Evolutionary conservation across 2,113 vertebrate species (phyloP), one percentile per base, ranked within the genome.

Genomic region (Archocentrus centrarchus): DNA sequence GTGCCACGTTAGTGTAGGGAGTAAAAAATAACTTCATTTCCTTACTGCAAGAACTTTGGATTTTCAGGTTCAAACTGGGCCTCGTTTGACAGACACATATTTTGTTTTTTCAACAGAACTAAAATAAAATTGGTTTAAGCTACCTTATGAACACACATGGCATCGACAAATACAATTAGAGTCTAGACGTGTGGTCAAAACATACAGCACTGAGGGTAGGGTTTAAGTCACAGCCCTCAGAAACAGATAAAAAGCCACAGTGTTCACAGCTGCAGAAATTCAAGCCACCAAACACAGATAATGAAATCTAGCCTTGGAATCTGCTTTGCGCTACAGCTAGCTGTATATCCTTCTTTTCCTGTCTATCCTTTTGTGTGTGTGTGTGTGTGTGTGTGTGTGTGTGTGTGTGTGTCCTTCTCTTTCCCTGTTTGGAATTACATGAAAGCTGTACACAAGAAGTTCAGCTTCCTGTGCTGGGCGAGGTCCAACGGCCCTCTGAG

Each of bases 401-500:
- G 60, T 44, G n/a, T 27, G 27, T 27, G 2, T 27, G 27, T 27
- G 27, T 77, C 59, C 79, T 85, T 44, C 80, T 79, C 64, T 79
- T 89, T 80, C 80, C 53, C 59, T 76, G 84, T 89, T 89, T 91
- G 90, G 90, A 93, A 76, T 80, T 68, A 92, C 88, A 92, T 94
- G 87, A 94, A 92, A 92, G 92, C 81, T 91, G 78, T 77, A 88
- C 81, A 82, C 32, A 81, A 89, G 79, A 90, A 86, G 86, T 89
- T 88, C 50, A 89, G 89, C 87, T 92, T 94, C 93, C 93, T 93
- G 87, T 87, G 66, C 88, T 93, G 89, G 93, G 83, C 75, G 78
- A 85, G 80, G 57, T 87, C 90, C 91, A 92, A 89, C 44, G 88
- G 86, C 90, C 89, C 84, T 87, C 77, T 80, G 85, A 87, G 90